Evolutionary conservation across 2,797 vertebrate genomes (phyloP).

Genomic region (Glyptemys insculpta): DNA sequence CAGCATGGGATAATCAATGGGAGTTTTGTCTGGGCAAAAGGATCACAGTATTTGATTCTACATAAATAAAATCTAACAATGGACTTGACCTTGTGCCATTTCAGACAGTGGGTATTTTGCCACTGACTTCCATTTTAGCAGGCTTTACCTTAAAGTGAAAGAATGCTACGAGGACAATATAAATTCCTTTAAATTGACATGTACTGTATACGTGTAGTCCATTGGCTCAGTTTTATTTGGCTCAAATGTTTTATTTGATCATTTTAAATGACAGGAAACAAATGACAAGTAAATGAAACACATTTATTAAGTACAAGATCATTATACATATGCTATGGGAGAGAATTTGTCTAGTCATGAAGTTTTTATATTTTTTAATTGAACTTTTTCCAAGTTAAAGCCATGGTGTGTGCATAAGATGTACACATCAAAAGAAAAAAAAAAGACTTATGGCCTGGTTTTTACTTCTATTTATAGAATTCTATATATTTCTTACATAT

Average conservation of each 20-base stretch:
- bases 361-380: background rate
- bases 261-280: background rate
- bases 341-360: accelerated
- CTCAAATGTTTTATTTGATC: background rate
- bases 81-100: background rate
- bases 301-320: background rate
- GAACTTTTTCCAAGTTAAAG: background rate
- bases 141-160: background rate
- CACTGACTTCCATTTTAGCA: background rate
- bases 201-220: background rate
- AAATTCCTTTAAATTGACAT: background rate
- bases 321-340: background rate
- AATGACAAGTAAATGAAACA: background rate
- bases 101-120: background rate
- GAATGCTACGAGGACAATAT: background rate
- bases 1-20: background rate
- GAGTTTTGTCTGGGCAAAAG: background rate
- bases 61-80: background rate
- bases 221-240: background rate
- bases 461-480: background rate
- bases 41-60: background rate
- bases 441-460: accelerated
- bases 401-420: background rate
- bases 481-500: background rate
- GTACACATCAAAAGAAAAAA: background rate